phyloP scores from a whole-genome alignment of 1,140 invertebrate species.

The Trichomalopsis sarcophagae region DNA sequence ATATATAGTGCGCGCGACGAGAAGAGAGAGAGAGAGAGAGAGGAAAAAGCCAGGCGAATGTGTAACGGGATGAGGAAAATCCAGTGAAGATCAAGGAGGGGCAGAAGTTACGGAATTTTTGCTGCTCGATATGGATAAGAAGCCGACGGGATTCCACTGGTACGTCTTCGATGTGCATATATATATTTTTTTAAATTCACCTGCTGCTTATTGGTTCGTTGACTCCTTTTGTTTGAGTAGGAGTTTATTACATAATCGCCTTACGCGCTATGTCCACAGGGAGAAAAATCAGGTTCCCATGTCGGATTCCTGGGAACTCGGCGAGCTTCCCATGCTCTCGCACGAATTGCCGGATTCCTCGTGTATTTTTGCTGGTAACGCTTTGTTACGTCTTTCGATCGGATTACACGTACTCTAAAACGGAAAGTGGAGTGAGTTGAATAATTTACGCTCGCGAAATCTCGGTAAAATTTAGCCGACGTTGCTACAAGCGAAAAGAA shows the following conservation, averaged over 20 bases:
- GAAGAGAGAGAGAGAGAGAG: too few species aligned
- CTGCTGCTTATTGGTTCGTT: not conserved
- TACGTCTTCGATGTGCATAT: not conserved
- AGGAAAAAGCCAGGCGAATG: not conserved
- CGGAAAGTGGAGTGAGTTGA: too few species aligned
- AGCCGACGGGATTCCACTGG: not conserved
- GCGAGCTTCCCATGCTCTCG: constrained; percentile 20
- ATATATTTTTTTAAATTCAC: too few species aligned
- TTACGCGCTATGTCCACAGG: not conserved
- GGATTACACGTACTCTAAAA: not conserved
- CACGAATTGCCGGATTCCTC: constrained; percentile 10
- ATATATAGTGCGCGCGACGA: too few species aligned
- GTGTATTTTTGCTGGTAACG: not conserved
- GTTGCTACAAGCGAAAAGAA: too few species aligned
- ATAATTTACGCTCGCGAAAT: too few species aligned
- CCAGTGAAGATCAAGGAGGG: constrained; percentile 23
- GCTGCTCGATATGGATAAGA: constrained; percentile 26
- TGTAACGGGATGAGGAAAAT: constrained; percentile 27
- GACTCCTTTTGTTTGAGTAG: too few species aligned
- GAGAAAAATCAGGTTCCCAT: constrained; percentile 9
- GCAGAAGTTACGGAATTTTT: constrained; percentile 1
- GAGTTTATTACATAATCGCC: too few species aligned
- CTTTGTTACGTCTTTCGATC: constrained; percentile 17
- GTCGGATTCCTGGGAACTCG: constrained; percentile 5
- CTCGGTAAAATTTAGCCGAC: too few species aligned